These are phyloP conservation scores for Eremophila alpestris DNA, from an alignment of 2,797 vertebrate genomes.

Conservation along the genomic window DNA sequence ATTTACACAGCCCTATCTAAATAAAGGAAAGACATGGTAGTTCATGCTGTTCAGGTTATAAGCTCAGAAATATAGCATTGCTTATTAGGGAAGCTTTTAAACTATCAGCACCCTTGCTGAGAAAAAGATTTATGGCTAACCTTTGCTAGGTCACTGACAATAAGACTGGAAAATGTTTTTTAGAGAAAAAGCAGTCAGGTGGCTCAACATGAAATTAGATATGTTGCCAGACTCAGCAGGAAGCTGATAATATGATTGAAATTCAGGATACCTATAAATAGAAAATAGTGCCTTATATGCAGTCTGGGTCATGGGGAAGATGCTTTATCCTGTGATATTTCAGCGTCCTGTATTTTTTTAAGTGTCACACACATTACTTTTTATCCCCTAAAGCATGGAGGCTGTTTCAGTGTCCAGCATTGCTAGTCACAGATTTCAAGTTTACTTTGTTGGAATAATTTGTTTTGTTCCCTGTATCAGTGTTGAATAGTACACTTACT, in stretches of 20 bases:
- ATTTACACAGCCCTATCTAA: constrained; percentile 11
- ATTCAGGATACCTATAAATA: constrained; percentile 43
- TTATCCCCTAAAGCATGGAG: not conserved
- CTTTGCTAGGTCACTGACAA: constrained; percentile 59
- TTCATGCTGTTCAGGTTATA: constrained; percentile 15
- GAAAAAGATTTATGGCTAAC: constrained; percentile 67
- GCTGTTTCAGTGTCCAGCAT: not conserved
- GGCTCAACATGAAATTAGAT: constrained; percentile 59
- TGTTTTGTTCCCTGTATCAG: not conserved
- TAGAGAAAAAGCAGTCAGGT: constrained; percentile 54
- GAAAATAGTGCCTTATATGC: not conserved
- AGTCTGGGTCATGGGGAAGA: not conserved
- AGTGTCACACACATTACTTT: not conserved
- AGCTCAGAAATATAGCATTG: not conserved
- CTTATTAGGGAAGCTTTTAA: constrained; percentile 51
- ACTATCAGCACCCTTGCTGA: constrained; percentile 50
- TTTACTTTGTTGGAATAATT: not conserved
- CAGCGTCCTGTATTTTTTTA: not conserved
- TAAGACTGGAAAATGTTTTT: constrained; percentile 35
- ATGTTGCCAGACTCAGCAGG: constrained; percentile 46
- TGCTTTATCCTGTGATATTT: not conserved
- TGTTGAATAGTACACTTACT: not conserved
- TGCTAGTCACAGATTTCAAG: not conserved
- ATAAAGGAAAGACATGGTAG: not conserved
- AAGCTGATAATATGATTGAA: constrained; percentile 51